Conservation (phyloP, 2,888 invertebrate genomes). For the Nipponacmea schrenckii region DNA sequence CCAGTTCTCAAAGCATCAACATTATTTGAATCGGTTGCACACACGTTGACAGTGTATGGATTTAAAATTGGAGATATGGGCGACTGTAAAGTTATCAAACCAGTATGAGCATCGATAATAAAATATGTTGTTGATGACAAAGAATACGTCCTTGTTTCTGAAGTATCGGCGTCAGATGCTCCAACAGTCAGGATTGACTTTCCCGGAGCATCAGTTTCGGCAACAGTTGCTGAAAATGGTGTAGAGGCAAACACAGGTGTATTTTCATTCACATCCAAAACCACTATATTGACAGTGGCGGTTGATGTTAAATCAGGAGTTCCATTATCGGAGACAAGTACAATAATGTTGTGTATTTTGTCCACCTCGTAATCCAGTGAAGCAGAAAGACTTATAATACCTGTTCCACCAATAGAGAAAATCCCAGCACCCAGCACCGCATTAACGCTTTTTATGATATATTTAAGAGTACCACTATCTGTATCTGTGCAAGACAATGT, state of each 20-base stretch:
- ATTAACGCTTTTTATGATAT: constrained; percentile 36
- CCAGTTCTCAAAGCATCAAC: constrained; percentile 22
- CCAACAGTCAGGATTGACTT: constrained; percentile 36
- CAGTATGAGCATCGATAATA: constrained; percentile 32
- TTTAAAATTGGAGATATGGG: constrained; percentile 25
- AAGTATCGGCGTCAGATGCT: constrained; percentile 43
- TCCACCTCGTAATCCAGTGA: constrained; percentile 51
- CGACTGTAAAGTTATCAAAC: constrained; percentile 25
- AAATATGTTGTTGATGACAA: constrained; percentile 29
- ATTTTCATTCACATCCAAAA: constrained; percentile 54
- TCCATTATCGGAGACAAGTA: constrained; percentile 46
- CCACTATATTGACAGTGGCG: constrained; percentile 38
- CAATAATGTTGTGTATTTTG: constrained; percentile 32
- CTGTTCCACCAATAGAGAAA: constrained; percentile 34
- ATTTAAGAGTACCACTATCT: constrained; percentile 36
- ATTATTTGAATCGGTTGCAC: constrained; percentile 31
- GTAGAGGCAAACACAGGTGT: constrained; percentile 42
- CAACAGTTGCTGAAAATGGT: constrained; percentile 24
- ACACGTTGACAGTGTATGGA: constrained; percentile 25
- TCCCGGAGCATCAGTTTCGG: constrained; percentile 34
- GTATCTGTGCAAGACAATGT: constrained; percentile 36
- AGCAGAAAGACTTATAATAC: constrained; percentile 35
- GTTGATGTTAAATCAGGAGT: constrained; percentile 35
- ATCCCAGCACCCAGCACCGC: constrained; percentile 27
- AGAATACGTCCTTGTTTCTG: constrained; percentile 39